phyloP scores from a whole-genome alignment of 2,888 invertebrate genomes.

The Congeria kusceri region DNA sequence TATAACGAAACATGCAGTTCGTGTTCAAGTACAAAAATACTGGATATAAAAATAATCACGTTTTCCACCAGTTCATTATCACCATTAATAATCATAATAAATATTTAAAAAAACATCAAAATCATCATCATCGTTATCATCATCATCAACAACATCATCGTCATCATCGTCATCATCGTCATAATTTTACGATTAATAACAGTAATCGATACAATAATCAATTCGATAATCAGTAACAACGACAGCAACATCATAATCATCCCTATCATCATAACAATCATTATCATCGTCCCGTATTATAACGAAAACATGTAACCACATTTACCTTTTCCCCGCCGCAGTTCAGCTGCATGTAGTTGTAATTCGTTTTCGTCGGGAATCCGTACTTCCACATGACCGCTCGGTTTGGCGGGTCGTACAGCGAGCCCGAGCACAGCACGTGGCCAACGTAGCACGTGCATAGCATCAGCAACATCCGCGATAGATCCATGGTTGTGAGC shows the following conservation, averaged over 20 bases:
- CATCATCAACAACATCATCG: constrained; percentile 33
- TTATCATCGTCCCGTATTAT: too few species aligned
- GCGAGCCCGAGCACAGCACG: constrained; percentile 40
- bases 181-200: too few species aligned
- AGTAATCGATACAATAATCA: too few species aligned
- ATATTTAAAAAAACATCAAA: constrained; percentile 20
- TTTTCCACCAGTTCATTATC: too few species aligned
- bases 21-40: too few species aligned
- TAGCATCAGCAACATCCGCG: not conserved
- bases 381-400: constrained; percentile 61
- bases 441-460: not conserved
- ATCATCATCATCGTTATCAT: constrained; percentile 40
- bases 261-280: too few species aligned
- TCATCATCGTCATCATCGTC: constrained; percentile 1
- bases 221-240: too few species aligned
- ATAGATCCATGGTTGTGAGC: not conserved
- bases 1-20: too few species aligned
- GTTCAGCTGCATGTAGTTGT: constrained; percentile 58
- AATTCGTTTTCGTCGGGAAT: constrained; percentile 41
- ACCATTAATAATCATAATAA: too few species aligned
- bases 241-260: too few species aligned
- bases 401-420: constrained; percentile 54
- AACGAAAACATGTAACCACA: too few species aligned
- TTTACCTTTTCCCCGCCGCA: constrained; percentile 56
- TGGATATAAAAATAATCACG: too few species aligned